These are phyloP conservation scores for Henricia sp. DNA, from an alignment of 53 echinoderm and acorn worm species.

Conservation along the genomic window DNA sequence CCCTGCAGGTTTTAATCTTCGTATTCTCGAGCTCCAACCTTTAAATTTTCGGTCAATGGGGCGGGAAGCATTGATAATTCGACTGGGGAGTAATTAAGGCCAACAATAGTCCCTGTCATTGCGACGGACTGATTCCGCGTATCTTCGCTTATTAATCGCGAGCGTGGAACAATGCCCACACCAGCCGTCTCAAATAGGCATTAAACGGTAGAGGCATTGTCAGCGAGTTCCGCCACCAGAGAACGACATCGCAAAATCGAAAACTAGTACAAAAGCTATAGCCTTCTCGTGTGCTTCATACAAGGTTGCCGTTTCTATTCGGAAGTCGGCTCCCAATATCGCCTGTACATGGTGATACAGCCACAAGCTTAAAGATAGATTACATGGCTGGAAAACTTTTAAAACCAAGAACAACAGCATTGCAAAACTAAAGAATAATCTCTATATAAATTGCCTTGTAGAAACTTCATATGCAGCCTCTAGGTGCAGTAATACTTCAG, in stretches of 20 bases:
- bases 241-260: neutral
- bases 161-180: conserved; percentile 37
- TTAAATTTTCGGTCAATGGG: neutral
- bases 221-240: neutral
- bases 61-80: neutral
- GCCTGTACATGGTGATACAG: no score
- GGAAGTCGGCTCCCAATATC: no score
- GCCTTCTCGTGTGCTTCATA: neutral
- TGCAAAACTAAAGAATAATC: no score
- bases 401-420: no score
- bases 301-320: no score
- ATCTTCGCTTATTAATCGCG: conserved; percentile 19
- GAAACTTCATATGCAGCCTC: no score
- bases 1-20: neutral
- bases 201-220: conserved; percentile 25
- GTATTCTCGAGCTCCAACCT: neutral
- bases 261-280: conserved; percentile 7
- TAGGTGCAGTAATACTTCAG: no score
- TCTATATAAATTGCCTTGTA: no score
- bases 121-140: neutral
- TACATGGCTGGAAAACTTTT: no score
- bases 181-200: conserved; percentile 11
- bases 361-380: no score
- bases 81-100: neutral
- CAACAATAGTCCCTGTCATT: conserved; percentile 7